Evolutionary conservation across 2,113 vertebrate species (phyloP), one percentile per base, ranked within the genome.

Genomic region (Garra rufa): DNA sequence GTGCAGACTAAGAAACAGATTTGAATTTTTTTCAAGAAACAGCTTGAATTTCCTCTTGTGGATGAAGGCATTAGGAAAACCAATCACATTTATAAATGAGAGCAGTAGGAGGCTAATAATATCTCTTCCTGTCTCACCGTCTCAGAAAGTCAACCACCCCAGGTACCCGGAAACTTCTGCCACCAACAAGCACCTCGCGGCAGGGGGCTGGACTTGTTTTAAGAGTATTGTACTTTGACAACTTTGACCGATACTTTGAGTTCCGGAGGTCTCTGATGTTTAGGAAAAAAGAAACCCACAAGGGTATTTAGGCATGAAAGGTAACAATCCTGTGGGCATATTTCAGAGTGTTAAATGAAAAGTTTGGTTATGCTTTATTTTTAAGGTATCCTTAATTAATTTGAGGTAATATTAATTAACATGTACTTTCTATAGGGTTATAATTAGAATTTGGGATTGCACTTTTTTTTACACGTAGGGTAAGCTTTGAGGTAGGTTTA

Each of bases 41-140:
- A 82, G 63, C 46, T 6, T 69, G 79, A 69, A 38, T 1, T 82
- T 65, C 57, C 19, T 77, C 46, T 48, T 17, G 28, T 83, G 81
- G 85, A 71, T 1, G 38, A 24, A 76, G 83, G 67, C 86, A 84
- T 90, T 87, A 87, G 84, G 55, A 88, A 87, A 93, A 89, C 85
- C 89, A 93, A 91, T 93, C 89, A 88, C 87, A 90, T 34, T 91
- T 90, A 88, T 89, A 91, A 92, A 92, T 92, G 82, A 92, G 89
- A 91, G 89, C 90, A 89, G 91, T 87, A 34, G 91, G 91, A 90
- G 85, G 87, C 87, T 89, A 90, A 92, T 90, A 88, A 90, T 86
- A 89, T 85, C 4, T 26, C 41, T 87, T 85, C n/a, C 52, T 55
- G 55, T 63, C 19, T 80, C 76, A 24, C 24, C 19, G 28, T 74